Evolutionary conservation across 2,113 vertebrate species (phyloP).

Genomic region (Cyprinodon variegatus): DNA sequence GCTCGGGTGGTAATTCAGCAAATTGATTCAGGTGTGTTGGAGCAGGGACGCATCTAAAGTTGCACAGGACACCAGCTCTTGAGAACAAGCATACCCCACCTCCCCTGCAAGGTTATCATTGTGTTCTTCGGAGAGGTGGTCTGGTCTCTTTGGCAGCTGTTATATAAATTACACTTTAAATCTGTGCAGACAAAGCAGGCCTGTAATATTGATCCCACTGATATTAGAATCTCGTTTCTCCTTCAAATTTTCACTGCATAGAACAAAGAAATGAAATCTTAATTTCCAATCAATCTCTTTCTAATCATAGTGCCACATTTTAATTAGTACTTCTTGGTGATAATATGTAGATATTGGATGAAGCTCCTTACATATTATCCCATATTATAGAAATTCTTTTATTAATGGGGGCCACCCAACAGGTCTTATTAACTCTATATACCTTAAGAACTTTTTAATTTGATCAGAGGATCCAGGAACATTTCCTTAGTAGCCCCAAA

Average conservation of each 20-base stretch:
- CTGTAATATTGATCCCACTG: no score
- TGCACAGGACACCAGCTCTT: no score
- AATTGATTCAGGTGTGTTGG: no score
- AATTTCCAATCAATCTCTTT: neutral
- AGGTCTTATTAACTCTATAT: neutral
- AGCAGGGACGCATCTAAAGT: no score
- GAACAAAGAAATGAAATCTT: neutral
- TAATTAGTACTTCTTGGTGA: neutral
- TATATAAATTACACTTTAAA: no score
- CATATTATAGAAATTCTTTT: neutral
- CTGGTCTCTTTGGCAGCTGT: no score
- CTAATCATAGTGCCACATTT: neutral
- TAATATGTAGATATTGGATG: neutral
- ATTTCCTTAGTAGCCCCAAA: neutral
- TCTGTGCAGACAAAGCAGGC: no score
- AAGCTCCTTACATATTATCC: neutral
- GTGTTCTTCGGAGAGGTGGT: no score
- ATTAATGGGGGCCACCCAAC: neutral
- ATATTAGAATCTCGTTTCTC: neutral
- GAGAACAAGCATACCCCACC: no score
- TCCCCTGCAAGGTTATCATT: no score
- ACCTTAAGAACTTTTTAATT: neutral
- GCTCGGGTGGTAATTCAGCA: no score
- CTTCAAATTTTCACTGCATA: neutral
- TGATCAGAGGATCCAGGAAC: neutral